Base-by-base conservation (phyloP, 2,888 invertebrate species). In the Melitaea athalia region DNA sequence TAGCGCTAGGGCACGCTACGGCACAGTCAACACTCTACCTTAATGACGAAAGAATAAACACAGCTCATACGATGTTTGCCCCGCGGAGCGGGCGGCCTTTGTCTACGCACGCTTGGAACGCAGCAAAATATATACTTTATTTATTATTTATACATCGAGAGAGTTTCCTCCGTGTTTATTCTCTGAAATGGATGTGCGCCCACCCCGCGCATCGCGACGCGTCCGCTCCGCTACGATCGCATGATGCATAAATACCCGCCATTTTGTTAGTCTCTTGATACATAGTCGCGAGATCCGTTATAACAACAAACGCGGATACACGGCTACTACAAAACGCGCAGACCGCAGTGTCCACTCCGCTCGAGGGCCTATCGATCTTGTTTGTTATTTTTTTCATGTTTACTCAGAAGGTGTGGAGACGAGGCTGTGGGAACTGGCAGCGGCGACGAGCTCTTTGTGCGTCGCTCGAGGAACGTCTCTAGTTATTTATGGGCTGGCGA, bases 41-140 rank as follows among this genome's bases (percentile, higher is more conserved):
- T 91, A 91, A 92, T 91, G 91, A 91, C 86, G 88, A 81, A 83
- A 87, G 87, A 88, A 88, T 86, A 91, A 91, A 91, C 90, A 91
- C 78, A 68, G 75, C 79, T 77, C 78, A 75, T 53, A 33, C 59
- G 75, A 75, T 87, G 87, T 89, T 90, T 88, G 85, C 87, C 77
- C 78, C 76, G 77, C 78, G 78, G 72, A 77, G 81, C 84, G 85
- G 84, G 80, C 83, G 76, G 81, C 83, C 86, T 88, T 91, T 90
- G 91, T 91, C 89, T 89, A 86, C 85, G 85, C 85, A 82, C 85
- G 84, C 85, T 83, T 82, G 79, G 78, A 79, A 84, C 86, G 84
- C 87, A 85, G 85, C 83, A 81, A 89, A 88, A 88, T 89, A 89
- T 86, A 87, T 87, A 82, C 87, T 70, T 62, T 87, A 88, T 90